Evolutionary conservation across 2,888 invertebrate species (phyloP), one percentile per base, ranked within the genome.

Genomic region (Oxystoma pomonae): DNA sequence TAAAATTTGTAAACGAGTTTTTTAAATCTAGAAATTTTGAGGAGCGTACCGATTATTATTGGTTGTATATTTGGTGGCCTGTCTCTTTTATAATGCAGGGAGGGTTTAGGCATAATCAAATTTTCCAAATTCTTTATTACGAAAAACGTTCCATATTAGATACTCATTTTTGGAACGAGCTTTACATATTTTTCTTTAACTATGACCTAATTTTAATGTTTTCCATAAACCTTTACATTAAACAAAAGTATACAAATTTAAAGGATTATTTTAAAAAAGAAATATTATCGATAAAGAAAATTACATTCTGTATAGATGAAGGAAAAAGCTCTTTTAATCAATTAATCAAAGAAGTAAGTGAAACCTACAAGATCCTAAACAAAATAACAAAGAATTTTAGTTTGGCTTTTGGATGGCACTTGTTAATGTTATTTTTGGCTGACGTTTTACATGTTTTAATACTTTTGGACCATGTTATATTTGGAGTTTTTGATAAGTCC

Each of bases 401-500:
- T 58, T 19, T 17, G 18, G 1, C 1, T 5, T 50, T 58, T 16
- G 50, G n/a, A 2, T n/a, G 16, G 20, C 52, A n/a, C 2, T 20
- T 16, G 21, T n/a, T n/a, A 19, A 22, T 62, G 21, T 18, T 20
- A 19, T 21, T n/a, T 20, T n/a, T 57, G 9, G 7, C 5, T 55
- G 58, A 16, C 18, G 18, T 9, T 50, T 20, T 20, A 50, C 20
- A 2, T 58, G 58, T 1, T 50, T 20, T 20, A 62, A 35, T 1
- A 20, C 35, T 20, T 55, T 51, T n/a, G 58, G 50, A 50, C 17
- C 55, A 51, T 58, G 58, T 35, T 57, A 49, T 22, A 22, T 57
- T 57, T 35, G 22, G 35, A 20, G 3, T 7, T 35, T 35, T 7
- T 35, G 12, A 3, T 3, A 12, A 35, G 5, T 35, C 12, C 3